phyloP scores from a whole-genome alignment of 2,797 vertebrate species.

The Poeciliopsis paucimaculata region DNA sequence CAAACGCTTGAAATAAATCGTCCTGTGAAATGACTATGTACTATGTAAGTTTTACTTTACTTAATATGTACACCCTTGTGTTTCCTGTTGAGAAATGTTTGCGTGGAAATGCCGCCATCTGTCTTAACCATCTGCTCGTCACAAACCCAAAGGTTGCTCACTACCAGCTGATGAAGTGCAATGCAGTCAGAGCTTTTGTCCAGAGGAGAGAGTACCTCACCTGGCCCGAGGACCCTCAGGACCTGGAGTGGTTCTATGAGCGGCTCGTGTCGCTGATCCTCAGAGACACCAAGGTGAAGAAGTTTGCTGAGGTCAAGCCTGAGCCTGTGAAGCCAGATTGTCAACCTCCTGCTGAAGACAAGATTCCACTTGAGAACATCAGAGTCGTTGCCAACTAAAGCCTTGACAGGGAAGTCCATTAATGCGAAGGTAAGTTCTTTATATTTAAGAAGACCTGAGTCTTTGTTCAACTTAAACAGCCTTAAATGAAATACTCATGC shows the following conservation, averaged over 20 bases:
- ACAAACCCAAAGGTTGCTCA: conserved; percentile 55
- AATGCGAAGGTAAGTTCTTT: neutral
- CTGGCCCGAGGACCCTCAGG: conserved; percentile 92
- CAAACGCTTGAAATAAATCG: neutral
- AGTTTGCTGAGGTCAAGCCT: conserved; percentile 5
- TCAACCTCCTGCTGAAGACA: neutral
- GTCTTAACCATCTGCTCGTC: neutral
- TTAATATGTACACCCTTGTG: neutral
- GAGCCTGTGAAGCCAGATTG: neutral
- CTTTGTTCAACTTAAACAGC: neutral
- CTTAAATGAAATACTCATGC: neutral
- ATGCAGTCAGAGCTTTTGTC: conserved; percentile 81
- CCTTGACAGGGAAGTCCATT: neutral
- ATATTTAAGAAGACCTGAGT: neutral
- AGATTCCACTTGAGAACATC: conserved; percentile 37
- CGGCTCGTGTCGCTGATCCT: conserved; percentile 81
- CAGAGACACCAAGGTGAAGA: conserved; percentile 72
- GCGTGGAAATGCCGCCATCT: neutral
- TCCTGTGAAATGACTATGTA: neutral
- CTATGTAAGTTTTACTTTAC: neutral
- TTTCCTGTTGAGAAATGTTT: neutral
- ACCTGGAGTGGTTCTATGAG: conserved; percentile 87
- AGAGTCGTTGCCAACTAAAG: neutral
- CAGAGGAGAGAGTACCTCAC: conserved; percentile 80
- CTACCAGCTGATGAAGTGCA: conserved; percentile 82